A percentile compares a stretch with the other conserved stretches of the same genome.
Evolutionary conservation across 1,140 invertebrate genomes (phyloP).

Genomic region (Eufriesea mexicana): DNA sequence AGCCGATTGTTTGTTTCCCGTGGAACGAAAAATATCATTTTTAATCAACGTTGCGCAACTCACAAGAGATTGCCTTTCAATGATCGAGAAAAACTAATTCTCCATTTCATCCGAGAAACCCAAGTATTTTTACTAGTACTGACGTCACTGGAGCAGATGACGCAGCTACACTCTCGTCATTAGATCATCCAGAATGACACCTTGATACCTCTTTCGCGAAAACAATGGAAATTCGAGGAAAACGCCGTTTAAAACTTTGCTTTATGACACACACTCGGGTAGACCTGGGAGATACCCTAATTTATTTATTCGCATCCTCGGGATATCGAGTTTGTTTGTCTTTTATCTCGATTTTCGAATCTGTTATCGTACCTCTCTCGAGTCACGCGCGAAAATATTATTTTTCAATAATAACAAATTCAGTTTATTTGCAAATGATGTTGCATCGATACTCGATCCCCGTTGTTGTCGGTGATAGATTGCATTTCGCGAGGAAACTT

Average conservation of each 20-base stretch:
- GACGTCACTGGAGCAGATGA: neutral
- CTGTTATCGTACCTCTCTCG: constrained; percentile 44
- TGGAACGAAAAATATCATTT: neutral
- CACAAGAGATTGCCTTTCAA: neutral
- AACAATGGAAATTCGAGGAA: no score
- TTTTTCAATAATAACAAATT: no score
- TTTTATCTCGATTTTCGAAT: neutral
- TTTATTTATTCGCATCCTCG: constrained; percentile 33
- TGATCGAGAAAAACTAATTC: neutral
- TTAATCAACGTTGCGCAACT: neutral
- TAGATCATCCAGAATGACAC: neutral
- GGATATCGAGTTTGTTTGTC: constrained; percentile 20
- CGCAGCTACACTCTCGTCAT: neutral
- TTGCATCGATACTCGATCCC: neutral
- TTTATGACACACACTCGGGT: neutral
- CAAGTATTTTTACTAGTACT: neutral
- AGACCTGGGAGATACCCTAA: neutral
- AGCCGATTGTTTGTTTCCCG: neutral
- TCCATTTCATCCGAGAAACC: no score
- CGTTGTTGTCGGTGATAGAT: neutral
- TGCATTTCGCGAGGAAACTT: neutral
- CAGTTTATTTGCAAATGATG: neutral
- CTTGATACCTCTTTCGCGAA: neutral
- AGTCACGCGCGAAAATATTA: constrained; percentile 53
- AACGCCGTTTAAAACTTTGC: neutral